Percentiles rank a stretch among this genome's conserved stretches.
phyloP scores from a whole-genome alignment of 2,888 invertebrate species.

The Lasioglossum oenotherae region DNA sequence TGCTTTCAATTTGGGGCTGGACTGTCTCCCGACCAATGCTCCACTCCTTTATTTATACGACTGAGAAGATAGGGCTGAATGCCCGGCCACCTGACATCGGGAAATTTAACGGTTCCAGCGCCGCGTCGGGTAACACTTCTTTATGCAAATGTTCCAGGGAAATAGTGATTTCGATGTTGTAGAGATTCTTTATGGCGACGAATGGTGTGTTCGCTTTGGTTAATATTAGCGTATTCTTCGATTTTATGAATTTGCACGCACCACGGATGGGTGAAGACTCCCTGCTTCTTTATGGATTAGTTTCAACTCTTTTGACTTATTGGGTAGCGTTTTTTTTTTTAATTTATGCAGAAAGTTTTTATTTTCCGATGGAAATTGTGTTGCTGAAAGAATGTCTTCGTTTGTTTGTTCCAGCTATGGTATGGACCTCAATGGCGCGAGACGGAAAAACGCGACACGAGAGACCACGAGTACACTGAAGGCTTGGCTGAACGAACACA shows the following conservation, averaged over 20 bases:
- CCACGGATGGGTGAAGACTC: too few species aligned
- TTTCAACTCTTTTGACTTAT: not conserved
- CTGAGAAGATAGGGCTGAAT: not conserved
- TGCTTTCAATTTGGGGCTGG: conserved; percentile 9
- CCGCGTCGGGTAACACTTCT: not conserved
- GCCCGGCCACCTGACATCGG: not conserved
- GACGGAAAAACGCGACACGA: conserved; percentile 98
- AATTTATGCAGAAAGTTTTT: not conserved
- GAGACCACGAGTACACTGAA: conserved; percentile 99
- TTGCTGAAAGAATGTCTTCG: not conserved
- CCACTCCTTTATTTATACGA: not conserved
- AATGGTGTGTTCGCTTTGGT: not conserved
- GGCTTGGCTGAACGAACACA: conserved; percentile 99
- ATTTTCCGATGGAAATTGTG: not conserved
- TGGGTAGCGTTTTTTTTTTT: not conserved
- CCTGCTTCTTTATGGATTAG: not conserved
- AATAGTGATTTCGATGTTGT: not conserved
- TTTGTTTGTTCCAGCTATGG: conserved; percentile 90
- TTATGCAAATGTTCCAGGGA: not conserved
- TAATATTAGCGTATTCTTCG: not conserved
- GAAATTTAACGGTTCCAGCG: not conserved
- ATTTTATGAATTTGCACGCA: not conserved
- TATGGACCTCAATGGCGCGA: conserved; percentile 97
- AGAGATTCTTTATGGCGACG: not conserved
- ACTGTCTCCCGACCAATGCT: not conserved